A percentile compares a stretch with the other conserved stretches of the same genome.
Evolutionary conservation across 2,113 vertebrate species (phyloP).

Genomic region (Coptodon bakossiorum): DNA sequence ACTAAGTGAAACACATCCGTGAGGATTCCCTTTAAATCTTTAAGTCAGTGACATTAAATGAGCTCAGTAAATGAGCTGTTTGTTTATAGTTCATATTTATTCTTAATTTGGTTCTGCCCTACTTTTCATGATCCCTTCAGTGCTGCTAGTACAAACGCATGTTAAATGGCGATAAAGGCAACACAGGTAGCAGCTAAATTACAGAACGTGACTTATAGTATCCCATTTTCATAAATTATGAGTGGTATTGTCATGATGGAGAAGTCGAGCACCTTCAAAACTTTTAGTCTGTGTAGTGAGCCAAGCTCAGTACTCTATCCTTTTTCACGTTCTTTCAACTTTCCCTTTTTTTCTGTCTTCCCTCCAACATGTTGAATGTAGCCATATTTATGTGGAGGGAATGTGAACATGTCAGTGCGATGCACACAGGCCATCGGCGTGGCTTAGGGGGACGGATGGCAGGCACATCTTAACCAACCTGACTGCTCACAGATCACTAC

Average conservation of each 20-base stretch:
- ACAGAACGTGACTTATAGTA: not conserved
- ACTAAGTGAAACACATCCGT: not conserved
- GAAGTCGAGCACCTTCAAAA: not conserved
- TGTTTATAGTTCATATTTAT: not conserved
- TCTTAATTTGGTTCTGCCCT: not conserved
- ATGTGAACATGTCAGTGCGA: not conserved
- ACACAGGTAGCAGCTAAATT: not conserved
- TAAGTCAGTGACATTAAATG: not conserved
- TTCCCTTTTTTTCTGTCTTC: not conserved
- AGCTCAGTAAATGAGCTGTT: not conserved
- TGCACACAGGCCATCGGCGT: not conserved
- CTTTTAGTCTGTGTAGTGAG: not conserved
- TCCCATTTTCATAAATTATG: not conserved
- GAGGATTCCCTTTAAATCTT: not conserved
- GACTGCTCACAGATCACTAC: slow-evolving; percentile 37
- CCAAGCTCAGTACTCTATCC: not conserved
- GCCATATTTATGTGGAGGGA: not conserved
- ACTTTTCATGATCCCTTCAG: not conserved
- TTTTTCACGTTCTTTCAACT: not conserved
- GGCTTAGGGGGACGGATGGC: slow-evolving; percentile 22
- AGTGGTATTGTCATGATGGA: not conserved
- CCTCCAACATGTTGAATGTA: slow-evolving; percentile 14
- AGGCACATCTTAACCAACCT: not conserved
- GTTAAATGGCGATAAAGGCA: not conserved
- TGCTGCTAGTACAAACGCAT: not conserved